Base-by-base conservation (phyloP, 64 coral and sea anemone species). In the Hydrozoanthus tunicans region DNA sequence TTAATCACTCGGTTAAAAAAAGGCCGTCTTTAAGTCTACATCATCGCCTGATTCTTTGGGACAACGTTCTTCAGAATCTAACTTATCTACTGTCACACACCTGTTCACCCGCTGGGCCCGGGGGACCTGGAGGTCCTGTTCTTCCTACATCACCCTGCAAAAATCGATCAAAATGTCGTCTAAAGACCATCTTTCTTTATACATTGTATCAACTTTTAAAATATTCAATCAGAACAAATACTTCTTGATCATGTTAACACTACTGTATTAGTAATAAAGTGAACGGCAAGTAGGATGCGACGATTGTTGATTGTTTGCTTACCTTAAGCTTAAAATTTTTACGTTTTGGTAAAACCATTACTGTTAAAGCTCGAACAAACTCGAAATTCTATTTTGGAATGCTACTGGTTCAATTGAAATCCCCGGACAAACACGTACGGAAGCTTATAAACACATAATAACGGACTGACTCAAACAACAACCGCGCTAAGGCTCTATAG, bases 91-190 rank as follows among this genome's bases (percentile, higher is more conserved):
- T 51, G 5, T 17, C 5, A 5, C 25, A 14, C 17, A 81, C 79
- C 59, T 62, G 58, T 32, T 81, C 79, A 51, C 79, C 79, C 3
- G 51, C 59, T 51, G 23, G 59, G 13, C 79, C 79, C 0, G 79
- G 26, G 14, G 25, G 59, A 9, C 79, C 79, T 14, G 24, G 59
- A 3, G 4, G 62, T 27, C 79, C 79, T 64, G 58, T 62, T 51
- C 25, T 11, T 81, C 79, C 79, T 14, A 27, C 59, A 2, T 81
- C 59, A 13, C 79, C 79, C 79, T 81, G 24, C 59, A 62, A 23
- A 81, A 81, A 27, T 81, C 17, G 23, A 55, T 7, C 14, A 55
- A 15, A n/a, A n/a, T 7, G 6, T 58, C 43, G 1, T 11, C 15
- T 1, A 57, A 78, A 78, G 2, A 5, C n/a, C 13, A 76, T 0